phyloP scores from a whole-genome alignment of 2,113 vertebrate genomes.

The Ptilorrhoa leucosticta region DNA sequence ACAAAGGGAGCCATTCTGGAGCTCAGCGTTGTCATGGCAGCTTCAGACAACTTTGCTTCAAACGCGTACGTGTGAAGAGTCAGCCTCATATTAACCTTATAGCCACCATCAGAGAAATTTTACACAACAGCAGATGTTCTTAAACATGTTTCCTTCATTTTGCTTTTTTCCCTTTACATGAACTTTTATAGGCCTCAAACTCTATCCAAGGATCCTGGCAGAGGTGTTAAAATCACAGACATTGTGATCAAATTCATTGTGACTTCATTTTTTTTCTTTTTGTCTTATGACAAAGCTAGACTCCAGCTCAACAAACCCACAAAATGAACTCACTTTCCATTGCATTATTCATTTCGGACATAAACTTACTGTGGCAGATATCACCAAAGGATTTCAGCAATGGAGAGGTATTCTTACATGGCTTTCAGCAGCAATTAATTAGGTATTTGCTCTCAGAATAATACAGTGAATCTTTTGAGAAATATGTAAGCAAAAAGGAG shows the following conservation, averaged over 20 bases:
- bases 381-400: conserved; percentile 15
- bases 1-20: not conserved
- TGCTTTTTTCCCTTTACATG: not conserved
- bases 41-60: not conserved
- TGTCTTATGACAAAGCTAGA: not conserved
- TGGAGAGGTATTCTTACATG: not conserved
- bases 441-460: conserved; percentile 34
- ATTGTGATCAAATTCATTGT: no score
- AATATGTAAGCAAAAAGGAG: not conserved
- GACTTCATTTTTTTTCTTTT: not conserved
- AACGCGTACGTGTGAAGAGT: not conserved
- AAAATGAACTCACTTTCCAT: not conserved
- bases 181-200: not conserved
- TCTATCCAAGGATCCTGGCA: not conserved
- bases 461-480: not conserved
- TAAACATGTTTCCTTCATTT: not conserved
- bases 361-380: not conserved
- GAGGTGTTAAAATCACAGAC: not conserved
- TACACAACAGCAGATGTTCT: not conserved
- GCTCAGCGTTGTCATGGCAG: not conserved
- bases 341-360: not conserved
- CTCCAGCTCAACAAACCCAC: not conserved
- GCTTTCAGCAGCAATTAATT: conserved; percentile 29
- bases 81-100: not conserved
- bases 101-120: not conserved